Conservation (phyloP, 2,797 vertebrate species). For the Tenualosa ilisha region DNA sequence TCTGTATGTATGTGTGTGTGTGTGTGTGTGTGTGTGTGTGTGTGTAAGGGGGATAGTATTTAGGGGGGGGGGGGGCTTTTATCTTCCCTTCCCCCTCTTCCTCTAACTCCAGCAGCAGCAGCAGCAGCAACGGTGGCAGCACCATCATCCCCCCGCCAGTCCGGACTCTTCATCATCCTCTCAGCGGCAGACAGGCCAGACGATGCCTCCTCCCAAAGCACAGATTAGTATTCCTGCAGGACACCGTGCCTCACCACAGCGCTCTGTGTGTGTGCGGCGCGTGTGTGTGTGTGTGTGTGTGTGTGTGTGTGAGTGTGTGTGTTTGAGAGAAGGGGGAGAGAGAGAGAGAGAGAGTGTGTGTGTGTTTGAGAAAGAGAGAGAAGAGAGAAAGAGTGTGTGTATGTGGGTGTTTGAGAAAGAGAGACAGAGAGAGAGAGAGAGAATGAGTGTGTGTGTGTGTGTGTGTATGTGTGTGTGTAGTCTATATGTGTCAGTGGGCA, state of each 20-base stretch:
- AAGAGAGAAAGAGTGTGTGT: constrained; percentile 8
- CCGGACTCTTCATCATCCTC: constrained; percentile 11
- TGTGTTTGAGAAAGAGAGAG: not conserved
- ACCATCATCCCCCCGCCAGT: constrained; percentile 3
- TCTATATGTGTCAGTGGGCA: not conserved
- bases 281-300: not conserved
- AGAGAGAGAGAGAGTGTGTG: not conserved
- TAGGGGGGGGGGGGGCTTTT: not conserved
- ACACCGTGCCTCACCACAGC: constrained; percentile 4
- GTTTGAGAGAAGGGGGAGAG: not conserved
- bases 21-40: not conserved
- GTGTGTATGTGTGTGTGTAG: not conserved
- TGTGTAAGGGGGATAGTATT: not conserved
- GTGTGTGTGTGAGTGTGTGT: not conserved
- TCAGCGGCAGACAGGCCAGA: constrained; percentile 15
- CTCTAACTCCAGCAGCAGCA: constrained; percentile 8
- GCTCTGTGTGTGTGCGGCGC: not conserved
- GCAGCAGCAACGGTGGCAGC: not conserved
- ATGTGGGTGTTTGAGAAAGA: constrained; percentile 54
- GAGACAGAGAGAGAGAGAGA: constrained; percentile 42
- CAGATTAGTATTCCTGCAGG: constrained; percentile 24
- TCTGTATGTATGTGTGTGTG: not conserved
- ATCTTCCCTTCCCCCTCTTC: constrained; percentile 8
- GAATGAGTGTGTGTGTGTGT: not conserved
- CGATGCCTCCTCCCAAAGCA: constrained; percentile 11